These are phyloP conservation scores for Meriones unguiculatus DNA, from an alignment of 2,113 vertebrate genomes.

Conservation along the genomic window DNA sequence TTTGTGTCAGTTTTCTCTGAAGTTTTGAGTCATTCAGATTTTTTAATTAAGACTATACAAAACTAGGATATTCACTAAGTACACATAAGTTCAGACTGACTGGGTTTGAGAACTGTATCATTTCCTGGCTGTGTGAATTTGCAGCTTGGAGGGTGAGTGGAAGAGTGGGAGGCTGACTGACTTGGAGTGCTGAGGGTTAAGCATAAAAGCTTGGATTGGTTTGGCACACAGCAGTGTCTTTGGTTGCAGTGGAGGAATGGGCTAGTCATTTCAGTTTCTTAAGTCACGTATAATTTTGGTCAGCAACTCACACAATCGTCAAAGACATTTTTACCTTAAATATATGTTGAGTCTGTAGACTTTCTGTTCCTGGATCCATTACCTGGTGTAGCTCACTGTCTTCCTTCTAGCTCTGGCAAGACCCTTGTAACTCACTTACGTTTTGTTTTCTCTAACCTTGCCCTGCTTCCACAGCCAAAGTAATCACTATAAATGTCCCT, in stretches of 20 bases:
- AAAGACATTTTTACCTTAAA: background rate
- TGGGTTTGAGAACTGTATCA: background rate
- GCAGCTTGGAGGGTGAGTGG: background rate
- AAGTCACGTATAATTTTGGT: conserved; percentile 25
- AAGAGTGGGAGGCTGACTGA: background rate
- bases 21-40: conserved; percentile 1
- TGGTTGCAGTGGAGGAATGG: background rate
- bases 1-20: conserved; percentile 58
- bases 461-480: background rate
- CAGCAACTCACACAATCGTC: background rate
- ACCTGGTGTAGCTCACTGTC: background rate
- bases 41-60: conserved; percentile 20
- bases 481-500: background rate
- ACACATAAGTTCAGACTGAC: background rate
- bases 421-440: background rate
- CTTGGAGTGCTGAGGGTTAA: background rate
- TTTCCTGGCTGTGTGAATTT: background rate
- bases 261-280: background rate
- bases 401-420: background rate
- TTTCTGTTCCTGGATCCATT: background rate
- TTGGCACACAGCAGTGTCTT: background rate
- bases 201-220: background rate
- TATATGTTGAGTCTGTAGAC: background rate
- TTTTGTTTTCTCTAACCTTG: conserved; percentile 47
- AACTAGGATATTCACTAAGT: background rate